These are phyloP conservation scores for Aptenodytes forsteri DNA, from an alignment of 2,113 vertebrate species.

Conservation along the genomic window DNA sequence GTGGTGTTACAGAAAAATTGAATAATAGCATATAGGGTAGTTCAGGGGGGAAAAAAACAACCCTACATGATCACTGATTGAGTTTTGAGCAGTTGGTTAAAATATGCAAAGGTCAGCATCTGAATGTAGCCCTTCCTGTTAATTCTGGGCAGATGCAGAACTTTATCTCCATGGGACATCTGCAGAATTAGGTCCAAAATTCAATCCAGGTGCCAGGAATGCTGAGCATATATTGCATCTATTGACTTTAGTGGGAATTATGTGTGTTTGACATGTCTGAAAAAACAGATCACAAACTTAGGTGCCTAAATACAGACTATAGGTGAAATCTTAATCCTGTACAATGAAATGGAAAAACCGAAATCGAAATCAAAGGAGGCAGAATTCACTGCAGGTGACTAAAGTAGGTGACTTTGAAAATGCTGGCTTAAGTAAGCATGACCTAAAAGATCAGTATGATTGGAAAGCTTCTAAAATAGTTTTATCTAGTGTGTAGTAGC, in stretches of 20 bases:
- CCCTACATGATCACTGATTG: neutral
- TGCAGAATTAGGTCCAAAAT: neutral
- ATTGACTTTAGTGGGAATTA: neutral
- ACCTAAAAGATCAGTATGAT: neutral
- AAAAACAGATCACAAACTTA: neutral
- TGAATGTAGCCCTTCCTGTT: neutral
- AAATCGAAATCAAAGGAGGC: neutral
- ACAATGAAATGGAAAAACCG: neutral
- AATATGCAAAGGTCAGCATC: neutral
- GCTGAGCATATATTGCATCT: neutral
- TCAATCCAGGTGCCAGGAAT: neutral
- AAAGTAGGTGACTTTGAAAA: neutral
- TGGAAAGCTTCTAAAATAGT: neutral
- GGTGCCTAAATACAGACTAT: neutral
- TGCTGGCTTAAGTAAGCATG: neutral
- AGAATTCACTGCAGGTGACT: neutral
- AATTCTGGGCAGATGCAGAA: neutral
- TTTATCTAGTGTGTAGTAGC: neutral
- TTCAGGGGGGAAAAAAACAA: accelerated
- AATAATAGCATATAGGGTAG: neutral
- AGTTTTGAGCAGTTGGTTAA: neutral
- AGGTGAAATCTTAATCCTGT: neutral
- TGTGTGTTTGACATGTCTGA: neutral
- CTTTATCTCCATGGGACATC: neutral
- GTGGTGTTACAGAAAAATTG: neutral